Evolutionary conservation across 2,797 vertebrate species (phyloP).

Genomic region (Decapterus maruadsi): DNA sequence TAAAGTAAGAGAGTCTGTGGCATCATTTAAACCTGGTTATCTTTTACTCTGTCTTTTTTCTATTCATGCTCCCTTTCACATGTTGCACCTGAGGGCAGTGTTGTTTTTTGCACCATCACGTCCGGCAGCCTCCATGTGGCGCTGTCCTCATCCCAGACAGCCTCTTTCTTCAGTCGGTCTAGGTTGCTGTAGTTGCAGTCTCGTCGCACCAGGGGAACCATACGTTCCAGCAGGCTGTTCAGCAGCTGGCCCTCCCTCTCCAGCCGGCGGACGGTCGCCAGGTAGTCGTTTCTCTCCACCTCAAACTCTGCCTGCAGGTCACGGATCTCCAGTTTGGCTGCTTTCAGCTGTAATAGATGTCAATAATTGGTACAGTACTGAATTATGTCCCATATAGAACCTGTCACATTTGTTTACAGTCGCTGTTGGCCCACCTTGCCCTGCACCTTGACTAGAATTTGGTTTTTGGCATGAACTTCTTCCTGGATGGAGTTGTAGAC

Average conservation of each 20-base stretch:
- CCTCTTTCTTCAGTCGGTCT: conserved; percentile 86
- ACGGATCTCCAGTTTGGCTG: conserved; percentile 90
- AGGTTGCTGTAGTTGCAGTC: conserved; percentile 95
- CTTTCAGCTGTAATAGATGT: conserved; percentile 84
- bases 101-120: conserved; percentile 87
- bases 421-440: conserved; percentile 84
- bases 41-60: not conserved
- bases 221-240: conserved; percentile 89
- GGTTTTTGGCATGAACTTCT: conserved; percentile 90
- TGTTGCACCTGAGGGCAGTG: conserved; percentile 88
- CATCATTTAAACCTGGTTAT: not conserved
- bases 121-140: conserved; percentile 90
- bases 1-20: not conserved
- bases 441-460: conserved; percentile 89
- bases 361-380: too few species aligned
- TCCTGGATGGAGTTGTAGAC: conserved; percentile 93
- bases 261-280: conserved; percentile 87
- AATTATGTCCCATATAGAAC: not conserved
- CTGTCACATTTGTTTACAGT: too few species aligned
- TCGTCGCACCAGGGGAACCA: conserved; percentile 86
- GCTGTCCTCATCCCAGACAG: conserved; percentile 90
- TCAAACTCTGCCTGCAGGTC: conserved; percentile 92
- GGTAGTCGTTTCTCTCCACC: conserved; percentile 89
- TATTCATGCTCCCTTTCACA: not conserved
- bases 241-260: conserved; percentile 88